Conservation (phyloP, 2,113 vertebrate species). For the Pelecanoides urinatrix region DNA sequence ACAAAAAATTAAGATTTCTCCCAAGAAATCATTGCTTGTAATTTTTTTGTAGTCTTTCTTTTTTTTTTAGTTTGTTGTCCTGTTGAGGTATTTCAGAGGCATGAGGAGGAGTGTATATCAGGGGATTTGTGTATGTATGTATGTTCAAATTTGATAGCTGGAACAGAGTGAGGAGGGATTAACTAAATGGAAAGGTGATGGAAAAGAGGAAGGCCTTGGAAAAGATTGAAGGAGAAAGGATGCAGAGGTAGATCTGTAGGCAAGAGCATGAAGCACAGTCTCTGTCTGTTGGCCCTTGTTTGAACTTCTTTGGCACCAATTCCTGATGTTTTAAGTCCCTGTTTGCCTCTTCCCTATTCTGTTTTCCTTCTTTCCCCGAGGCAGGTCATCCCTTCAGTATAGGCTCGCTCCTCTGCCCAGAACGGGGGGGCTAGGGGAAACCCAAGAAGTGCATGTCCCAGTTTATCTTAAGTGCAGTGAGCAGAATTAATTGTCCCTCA, state of each 20-base stretch:
- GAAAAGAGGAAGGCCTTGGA: neutral
- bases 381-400: neutral
- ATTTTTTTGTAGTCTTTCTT: neutral
- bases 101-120: neutral
- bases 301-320: neutral
- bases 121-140: neutral
- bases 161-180: neutral
- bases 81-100: neutral
- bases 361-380: neutral
- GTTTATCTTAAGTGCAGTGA: neutral
- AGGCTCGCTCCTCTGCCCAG: neutral
- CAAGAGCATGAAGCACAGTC: neutral
- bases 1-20: neutral
- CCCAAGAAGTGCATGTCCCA: neutral
- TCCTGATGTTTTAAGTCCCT: neutral
- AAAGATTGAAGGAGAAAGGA: neutral
- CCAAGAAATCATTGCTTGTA: neutral
- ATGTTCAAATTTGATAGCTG: neutral
- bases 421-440: neutral
- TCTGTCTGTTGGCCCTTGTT: neutral
- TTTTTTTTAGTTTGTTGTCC: neutral
- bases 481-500: neutral
- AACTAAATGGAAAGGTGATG: neutral
- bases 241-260: neutral
- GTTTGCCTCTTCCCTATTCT: neutral